Percentiles rank a stretch among this genome's conserved stretches.
Evolutionary conservation across 2,797 vertebrate species (phyloP).

Genomic region (Bradypus variegatus): DNA sequence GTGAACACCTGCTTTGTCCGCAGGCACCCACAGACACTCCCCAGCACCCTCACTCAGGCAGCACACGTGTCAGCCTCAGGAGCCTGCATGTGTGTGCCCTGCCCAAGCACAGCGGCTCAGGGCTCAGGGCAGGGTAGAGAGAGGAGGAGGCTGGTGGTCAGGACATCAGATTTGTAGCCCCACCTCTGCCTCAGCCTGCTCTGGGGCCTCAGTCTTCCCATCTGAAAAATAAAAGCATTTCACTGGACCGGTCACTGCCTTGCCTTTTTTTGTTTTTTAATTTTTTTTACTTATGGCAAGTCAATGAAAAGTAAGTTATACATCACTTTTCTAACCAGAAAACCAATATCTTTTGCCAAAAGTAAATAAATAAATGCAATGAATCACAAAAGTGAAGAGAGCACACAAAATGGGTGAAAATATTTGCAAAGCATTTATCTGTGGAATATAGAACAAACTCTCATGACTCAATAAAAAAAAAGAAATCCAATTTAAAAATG

Average conservation of each 20-base stretch:
- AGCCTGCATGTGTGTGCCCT: rapidly evolving
- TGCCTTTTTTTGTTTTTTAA: background rate
- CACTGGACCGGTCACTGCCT: background rate
- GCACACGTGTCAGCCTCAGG: background rate
- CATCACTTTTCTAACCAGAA: background rate
- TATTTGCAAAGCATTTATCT: background rate
- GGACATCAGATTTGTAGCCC: background rate
- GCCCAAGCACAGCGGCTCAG: background rate
- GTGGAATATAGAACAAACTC: background rate
- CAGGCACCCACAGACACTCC: background rate
- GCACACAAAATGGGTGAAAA: background rate
- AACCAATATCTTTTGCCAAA: background rate
- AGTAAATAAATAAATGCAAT: background rate
- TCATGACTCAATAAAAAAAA: background rate
- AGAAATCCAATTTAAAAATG: background rate
- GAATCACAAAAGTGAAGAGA: background rate
- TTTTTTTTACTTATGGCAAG: background rate
- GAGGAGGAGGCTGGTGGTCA: background rate
- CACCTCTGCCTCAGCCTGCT: too few species aligned
- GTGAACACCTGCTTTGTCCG: background rate
- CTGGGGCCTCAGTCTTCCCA: background rate
- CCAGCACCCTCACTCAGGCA: too few species aligned
- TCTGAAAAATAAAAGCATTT: background rate
- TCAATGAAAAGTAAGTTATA: background rate
- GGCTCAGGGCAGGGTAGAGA: background rate